Percentiles rank a stretch among this genome's conserved stretches.
Evolutionary conservation across 2,113 vertebrate genomes (phyloP).

Genomic region (Grantiella picta): DNA sequence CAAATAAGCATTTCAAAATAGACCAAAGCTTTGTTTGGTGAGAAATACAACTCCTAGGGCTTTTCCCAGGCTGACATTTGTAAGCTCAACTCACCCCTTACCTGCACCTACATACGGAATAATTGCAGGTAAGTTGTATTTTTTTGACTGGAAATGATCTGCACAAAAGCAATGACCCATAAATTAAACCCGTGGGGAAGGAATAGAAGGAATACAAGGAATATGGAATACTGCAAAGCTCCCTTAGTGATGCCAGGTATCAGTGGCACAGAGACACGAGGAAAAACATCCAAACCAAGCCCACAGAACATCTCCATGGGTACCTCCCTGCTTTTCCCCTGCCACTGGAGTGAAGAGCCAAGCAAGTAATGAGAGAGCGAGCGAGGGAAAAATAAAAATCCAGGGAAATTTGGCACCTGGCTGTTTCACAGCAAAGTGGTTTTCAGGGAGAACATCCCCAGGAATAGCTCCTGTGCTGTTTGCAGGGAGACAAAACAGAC

Average conservation of each 20-base stretch:
- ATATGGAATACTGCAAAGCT: rapidly evolving
- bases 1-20: background rate
- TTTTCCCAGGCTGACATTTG: background rate
- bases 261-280: background rate
- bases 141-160: background rate
- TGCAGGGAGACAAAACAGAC: background rate
- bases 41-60: background rate
- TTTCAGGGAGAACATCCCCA: background rate
- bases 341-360: background rate
- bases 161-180: background rate
- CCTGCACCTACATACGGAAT: background rate
- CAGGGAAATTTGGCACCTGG: background rate
- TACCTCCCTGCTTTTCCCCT: background rate
- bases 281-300: background rate
- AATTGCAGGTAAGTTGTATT: background rate
- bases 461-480: background rate
- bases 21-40: background rate
- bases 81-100: background rate
- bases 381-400: background rate
- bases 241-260: background rate
- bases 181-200: background rate
- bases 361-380: rapidly evolving
- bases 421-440: background rate
- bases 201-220: background rate
- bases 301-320: background rate